These are phyloP conservation scores for Asarcornis scutulata DNA, from an alignment of 2,113 vertebrate species.

Conservation along the genomic window DNA sequence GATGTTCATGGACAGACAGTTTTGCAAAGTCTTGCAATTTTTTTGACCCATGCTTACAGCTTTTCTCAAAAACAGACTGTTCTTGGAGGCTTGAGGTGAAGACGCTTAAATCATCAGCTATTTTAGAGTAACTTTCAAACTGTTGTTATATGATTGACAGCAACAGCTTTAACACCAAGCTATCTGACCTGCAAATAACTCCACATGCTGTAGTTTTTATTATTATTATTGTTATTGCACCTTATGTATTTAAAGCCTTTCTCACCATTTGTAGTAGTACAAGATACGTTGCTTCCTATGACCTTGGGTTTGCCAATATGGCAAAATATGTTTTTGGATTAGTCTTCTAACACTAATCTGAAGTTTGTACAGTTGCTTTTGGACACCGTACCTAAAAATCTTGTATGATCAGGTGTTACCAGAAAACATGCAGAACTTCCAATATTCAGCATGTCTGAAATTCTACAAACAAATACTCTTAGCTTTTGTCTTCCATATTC, in stretches of 20 bases:
- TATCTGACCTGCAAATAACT: neutral
- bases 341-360: neutral
- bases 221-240: neutral
- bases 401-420: neutral
- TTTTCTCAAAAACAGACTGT: neutral
- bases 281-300: neutral
- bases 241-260: neutral
- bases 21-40: neutral
- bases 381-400: neutral
- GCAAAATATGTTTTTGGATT: neutral
- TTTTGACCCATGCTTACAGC: neutral
- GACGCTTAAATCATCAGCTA: neutral
- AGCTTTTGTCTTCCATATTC: neutral
- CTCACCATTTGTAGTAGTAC: neutral
- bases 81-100: neutral
- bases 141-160: neutral
- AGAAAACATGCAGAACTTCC: neutral
- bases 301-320: neutral
- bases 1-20: neutral
- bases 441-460: neutral
- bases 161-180: neutral
- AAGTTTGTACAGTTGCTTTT: neutral
- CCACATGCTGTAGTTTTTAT: neutral
- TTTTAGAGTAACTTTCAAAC: neutral
- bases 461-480: neutral